Base-by-base conservation (phyloP, 2,888 invertebrate species). In the Stenotaenia linearis region DNA sequence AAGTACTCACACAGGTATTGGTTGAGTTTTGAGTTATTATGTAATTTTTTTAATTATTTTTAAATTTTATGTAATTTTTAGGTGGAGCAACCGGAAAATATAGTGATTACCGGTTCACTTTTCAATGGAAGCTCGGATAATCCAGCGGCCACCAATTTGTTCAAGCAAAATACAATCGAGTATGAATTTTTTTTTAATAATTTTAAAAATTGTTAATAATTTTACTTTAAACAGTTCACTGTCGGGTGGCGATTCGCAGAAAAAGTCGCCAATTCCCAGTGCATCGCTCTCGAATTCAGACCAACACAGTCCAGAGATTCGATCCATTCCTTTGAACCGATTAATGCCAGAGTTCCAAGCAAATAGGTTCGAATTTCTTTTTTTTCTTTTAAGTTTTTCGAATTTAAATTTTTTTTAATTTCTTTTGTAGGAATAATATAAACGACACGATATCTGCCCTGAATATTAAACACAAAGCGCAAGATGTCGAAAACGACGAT, bases 401-500 rank as follows among this genome's bases (percentile, higher is more conserved):
- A 7, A 23, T 23, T 78, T 78, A 35, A 3, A 7, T 61, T 61
- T 61, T 30, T 10, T 61, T 75, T 37, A 1, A 37, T 3, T 1
- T 78, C 18, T 21, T 79, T 79, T 79, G 21, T 9, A 40, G 35
- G 12, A 80, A 32, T 45, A 32, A 30, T 18, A 7, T 5, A 3
- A 23, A 82, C 61, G 80, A 82, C 10, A 79, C 80, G 1, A 56
- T 82, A 30, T 45, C 79, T 10, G 40, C 15, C 1, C 77, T 82
- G 37, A 79, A 80, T 40, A 10, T 76, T 15, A 78, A 21, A 35
- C 25, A 21, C 25, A n/a, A n/a, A 4, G 75, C 32, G 9, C 23
- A 1, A 28, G 10, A 30, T 21, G n/a, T 7, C 75, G 81, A 81
- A 80, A 80, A 82, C 69, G 76, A 82, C 77, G 78, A 82, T 37